Evolutionary conservation across 2,113 vertebrate species (phyloP).

Genomic region (Pseudolaguvia tuberculata): DNA sequence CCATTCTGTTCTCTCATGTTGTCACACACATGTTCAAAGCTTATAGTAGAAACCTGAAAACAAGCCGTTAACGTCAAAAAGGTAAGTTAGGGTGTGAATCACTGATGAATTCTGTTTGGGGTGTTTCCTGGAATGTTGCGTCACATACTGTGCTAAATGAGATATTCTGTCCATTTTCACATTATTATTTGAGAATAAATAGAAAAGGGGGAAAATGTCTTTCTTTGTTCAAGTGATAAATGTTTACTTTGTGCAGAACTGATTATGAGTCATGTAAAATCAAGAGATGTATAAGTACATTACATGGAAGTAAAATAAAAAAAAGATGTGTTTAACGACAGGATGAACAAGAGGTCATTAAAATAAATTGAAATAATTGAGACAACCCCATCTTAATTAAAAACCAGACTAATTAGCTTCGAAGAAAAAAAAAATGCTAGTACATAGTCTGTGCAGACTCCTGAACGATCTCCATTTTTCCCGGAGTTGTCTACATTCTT

Average conservation of each 20-base stretch:
- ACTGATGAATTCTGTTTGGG: not conserved
- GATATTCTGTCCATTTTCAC: not conserved
- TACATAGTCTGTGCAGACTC: not conserved
- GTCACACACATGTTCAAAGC: not conserved
- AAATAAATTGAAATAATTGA: conserved; percentile 1
- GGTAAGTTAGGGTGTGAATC: not conserved
- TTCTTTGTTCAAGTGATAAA: too few relatives aligned
- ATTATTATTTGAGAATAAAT: not conserved
- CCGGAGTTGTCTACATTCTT: not conserved
- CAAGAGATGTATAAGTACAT: too few relatives aligned
- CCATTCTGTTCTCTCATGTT: too few relatives aligned
- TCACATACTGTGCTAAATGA: not conserved
- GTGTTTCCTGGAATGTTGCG: not conserved
- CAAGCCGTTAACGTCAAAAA: not conserved
- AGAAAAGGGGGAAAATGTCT: not conserved
- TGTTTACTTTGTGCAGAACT: too few relatives aligned
- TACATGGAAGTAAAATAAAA: not conserved
- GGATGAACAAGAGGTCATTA: not conserved
- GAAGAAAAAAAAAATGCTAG: not conserved
- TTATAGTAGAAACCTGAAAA: not conserved
- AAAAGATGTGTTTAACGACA: not conserved
- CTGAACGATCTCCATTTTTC: not conserved
- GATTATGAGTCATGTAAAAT: not conserved
- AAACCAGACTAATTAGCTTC: not conserved
- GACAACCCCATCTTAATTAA: not conserved